Percentiles rank a stretch among this genome's conserved stretches.
phyloP scores from a whole-genome alignment of 2,113 vertebrate species.

The Trogon surrucura region DNA sequence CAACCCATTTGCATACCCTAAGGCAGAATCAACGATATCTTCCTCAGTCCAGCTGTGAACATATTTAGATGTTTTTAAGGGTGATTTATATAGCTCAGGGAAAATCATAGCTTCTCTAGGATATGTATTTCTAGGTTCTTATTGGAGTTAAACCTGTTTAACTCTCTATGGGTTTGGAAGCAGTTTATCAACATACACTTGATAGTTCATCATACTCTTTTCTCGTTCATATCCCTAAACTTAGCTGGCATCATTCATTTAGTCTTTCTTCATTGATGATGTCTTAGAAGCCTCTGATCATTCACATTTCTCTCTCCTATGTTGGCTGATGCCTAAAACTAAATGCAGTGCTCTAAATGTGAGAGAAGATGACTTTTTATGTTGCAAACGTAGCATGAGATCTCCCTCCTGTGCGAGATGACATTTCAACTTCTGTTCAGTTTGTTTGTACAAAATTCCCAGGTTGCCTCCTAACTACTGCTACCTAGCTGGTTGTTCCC shows the following conservation, averaged over 20 bases:
- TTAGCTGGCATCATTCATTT: not conserved
- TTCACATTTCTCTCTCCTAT: not conserved
- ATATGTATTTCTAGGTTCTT: not conserved
- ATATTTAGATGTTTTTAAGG: not conserved
- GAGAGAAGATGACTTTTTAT: not conserved
- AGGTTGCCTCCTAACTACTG: not conserved
- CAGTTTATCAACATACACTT: not conserved
- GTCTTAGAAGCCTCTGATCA: not conserved
- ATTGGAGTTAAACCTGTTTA: not conserved
- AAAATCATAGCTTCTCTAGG: not conserved
- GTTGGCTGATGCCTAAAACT: not conserved
- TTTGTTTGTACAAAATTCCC: not conserved
- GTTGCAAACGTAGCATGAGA: not conserved
- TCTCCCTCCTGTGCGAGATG: not conserved
- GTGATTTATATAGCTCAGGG: not conserved
- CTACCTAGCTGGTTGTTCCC: not conserved
- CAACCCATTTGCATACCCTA: not conserved
- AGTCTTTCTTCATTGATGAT: not conserved
- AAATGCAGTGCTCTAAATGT: not conserved
- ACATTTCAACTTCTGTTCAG: conserved; percentile 17
- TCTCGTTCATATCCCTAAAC: not conserved
- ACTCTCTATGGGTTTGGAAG: not conserved
- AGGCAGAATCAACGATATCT: not conserved
- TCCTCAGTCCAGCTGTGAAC: not conserved
- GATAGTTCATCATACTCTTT: not conserved